These are phyloP conservation scores for Pangasius mekongensis DNA, from an alignment of 2,797 vertebrate species.

Conservation along the genomic window DNA sequence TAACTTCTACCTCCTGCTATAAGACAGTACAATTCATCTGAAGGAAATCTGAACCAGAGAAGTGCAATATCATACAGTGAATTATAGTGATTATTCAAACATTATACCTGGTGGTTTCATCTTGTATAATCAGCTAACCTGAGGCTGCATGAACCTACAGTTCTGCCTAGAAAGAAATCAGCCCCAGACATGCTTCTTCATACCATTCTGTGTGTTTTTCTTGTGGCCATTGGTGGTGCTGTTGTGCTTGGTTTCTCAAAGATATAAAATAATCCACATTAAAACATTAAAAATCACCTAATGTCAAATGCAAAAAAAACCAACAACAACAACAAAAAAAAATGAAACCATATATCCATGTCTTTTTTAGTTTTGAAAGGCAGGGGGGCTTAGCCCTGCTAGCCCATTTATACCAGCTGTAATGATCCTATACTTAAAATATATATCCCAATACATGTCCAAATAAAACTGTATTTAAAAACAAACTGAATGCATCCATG, in stretches of 20 bases:
- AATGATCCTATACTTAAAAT: background rate
- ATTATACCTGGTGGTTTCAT: background rate
- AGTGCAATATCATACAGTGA: background rate
- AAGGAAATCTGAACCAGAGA: background rate
- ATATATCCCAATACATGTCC: background rate
- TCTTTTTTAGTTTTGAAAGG: background rate
- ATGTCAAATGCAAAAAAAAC: background rate
- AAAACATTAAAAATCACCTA: background rate
- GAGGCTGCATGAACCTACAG: background rate
- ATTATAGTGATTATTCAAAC: background rate
- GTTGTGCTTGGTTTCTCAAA: background rate
- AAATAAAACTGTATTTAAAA: background rate
- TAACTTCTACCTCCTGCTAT: background rate
- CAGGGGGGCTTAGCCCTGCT: background rate
- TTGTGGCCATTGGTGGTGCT: background rate
- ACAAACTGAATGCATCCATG: background rate
- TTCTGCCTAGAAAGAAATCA: background rate
- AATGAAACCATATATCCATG: background rate
- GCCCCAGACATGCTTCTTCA: background rate
- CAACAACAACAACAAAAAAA: background rate
- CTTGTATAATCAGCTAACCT: background rate
- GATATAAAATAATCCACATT: background rate
- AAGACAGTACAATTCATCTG: background rate
- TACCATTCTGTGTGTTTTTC: background rate
- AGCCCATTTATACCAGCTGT: background rate